phyloP scores from a whole-genome alignment of 2,797 vertebrate genomes.

The Poliocrania exsul region DNA sequence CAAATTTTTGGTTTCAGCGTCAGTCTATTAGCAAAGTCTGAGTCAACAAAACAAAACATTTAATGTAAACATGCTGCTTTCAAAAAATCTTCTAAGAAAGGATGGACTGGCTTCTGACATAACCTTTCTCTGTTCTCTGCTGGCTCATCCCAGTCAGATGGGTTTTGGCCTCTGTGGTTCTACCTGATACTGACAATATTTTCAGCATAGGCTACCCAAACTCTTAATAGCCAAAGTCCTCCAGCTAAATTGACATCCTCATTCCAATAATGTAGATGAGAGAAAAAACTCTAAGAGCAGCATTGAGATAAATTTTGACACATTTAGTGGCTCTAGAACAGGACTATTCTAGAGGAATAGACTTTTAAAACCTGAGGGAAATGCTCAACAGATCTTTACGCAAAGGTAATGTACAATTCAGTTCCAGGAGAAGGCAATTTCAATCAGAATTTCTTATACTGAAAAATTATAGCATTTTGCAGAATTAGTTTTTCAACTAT shows the following conservation, averaged over 20 bases:
- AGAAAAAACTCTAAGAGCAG: not conserved
- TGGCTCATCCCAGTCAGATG: not conserved
- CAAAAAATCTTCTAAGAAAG: not conserved
- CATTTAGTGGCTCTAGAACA: not conserved
- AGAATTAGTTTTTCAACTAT: not conserved
- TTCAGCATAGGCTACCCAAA: not conserved
- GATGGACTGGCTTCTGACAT: not conserved
- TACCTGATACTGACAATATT: not conserved
- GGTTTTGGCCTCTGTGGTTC: rapidly evolving
- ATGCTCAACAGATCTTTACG: not conserved
- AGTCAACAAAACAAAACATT: not conserved
- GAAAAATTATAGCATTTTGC: not conserved
- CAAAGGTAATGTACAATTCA: not conserved
- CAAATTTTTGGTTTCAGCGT: not conserved
- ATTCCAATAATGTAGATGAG: not conserved
- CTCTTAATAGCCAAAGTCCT: not conserved
- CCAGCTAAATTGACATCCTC: not conserved
- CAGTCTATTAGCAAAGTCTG: not conserved
- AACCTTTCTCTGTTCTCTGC: not conserved
- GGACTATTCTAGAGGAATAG: not conserved
- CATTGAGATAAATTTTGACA: not conserved
- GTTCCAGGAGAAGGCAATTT: not conserved
- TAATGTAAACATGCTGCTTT: not conserved
- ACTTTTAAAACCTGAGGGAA: not conserved
- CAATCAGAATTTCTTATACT: not conserved